Percentiles rank a stretch among this genome's conserved stretches.
Evolutionary conservation across 2,888 invertebrate genomes (phyloP).

Genomic region (Cephus pygmeus): DNA sequence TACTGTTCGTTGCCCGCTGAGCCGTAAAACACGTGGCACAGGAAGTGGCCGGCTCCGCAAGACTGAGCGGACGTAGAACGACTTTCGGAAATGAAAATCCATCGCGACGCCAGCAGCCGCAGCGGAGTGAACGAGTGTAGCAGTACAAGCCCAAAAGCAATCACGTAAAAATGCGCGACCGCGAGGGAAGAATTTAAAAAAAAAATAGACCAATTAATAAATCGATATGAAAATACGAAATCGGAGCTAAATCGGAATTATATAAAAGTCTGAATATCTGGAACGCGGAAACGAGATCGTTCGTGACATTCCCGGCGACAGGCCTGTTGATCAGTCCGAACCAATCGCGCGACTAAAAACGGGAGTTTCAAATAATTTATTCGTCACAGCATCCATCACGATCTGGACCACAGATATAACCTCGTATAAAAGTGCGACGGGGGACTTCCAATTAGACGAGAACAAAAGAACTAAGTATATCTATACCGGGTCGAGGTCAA

Average conservation of each 20-base stretch:
- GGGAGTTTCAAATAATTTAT: background rate
- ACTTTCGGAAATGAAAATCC: background rate
- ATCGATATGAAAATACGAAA: background rate
- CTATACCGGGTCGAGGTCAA: background rate
- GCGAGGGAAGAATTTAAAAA: background rate
- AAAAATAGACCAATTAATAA: background rate
- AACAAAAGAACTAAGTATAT: background rate
- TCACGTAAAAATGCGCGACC: background rate
- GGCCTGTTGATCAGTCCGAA: background rate
- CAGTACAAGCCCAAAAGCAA: background rate
- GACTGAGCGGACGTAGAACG: background rate
- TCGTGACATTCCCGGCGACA: background rate
- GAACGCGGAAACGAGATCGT: background rate
- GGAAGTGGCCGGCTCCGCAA: background rate
- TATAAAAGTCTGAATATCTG: background rate
- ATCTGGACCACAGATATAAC: background rate
- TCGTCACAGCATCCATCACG: background rate
- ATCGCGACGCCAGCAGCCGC: background rate
- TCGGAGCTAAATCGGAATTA: background rate
- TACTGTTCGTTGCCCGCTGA: conserved; percentile 24
- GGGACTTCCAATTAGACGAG: background rate
- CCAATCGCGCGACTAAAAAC: background rate
- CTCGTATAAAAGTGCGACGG: background rate
- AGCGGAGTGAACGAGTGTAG: background rate
- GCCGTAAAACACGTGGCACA: conserved; percentile 27